Evolutionary conservation across 1,140 invertebrate species (phyloP), one percentile per base, ranked within the genome.

Genomic region (Rhopalosiphum padi): DNA sequence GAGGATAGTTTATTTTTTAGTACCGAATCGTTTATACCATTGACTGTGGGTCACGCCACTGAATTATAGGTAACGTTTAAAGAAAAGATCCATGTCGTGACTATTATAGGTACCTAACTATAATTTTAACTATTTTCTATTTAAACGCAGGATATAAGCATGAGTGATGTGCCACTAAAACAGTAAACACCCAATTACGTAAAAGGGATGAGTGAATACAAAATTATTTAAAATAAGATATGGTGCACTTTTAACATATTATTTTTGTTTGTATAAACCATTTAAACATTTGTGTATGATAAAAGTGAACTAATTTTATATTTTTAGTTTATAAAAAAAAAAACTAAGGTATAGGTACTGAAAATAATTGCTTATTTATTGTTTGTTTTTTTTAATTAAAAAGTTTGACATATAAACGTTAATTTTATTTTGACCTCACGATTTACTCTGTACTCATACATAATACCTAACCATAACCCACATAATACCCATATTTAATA

Each of bases 111-210:
- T 77, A 25, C 23, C 23, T 55, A 77, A 77, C 60, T 77, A 77
- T 77, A 77, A 77, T 77, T 77, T 77, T 77, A 77, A 77, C 60
- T 77, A 77, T 77, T 77, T 77, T 77, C 60, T 77, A 77, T 77
- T 77, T 77, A 77, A 77, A 77, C 30, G n/a, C 60, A 77, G 60
- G 60, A 77, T n/a, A n/a, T 77, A 77, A 77, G 60, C 60, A 77
- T 77, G 60, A 77, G 30, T 77, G 30, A 35, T n/a, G n/a, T 77
- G 60, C 60, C n/a, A 77, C 60, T 77, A n/a, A n/a, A 77, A 77
- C 30, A 77, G 60, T 77, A 21, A 77, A 77, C n/a, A n/a, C 30
- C 60, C 60, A 77, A 77, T 77, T 77, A 77, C 60, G 30, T 35
- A 15, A 77, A n/a, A 77, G 60, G 30, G 60, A 77, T n/a, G 60